phyloP scores from a whole-genome alignment of 2,797 vertebrate genomes.

The Amblyraja radiata region DNA sequence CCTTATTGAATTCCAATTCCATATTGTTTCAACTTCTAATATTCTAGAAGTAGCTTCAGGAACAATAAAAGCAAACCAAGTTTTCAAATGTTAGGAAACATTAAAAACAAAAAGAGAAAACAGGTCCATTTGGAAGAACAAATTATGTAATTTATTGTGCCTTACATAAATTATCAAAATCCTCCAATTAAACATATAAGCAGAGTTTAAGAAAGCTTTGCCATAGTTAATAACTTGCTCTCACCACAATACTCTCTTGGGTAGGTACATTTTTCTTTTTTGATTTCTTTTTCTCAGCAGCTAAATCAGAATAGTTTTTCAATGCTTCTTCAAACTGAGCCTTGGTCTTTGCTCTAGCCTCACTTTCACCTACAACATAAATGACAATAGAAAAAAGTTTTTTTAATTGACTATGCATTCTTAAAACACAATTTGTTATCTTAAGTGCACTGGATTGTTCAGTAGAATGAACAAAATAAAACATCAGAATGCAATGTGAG shows the following conservation, averaged over 20 bases:
- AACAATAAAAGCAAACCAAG: not conserved
- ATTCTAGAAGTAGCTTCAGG: not conserved
- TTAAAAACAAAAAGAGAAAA: not conserved
- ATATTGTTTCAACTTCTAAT: not conserved
- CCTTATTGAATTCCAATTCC: not conserved
- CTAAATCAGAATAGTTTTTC: conserved; percentile 63
- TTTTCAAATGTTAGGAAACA: not conserved
- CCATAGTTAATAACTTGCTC: conserved; percentile 45
- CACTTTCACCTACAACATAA: conserved; percentile 69
- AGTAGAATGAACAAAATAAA: not conserved
- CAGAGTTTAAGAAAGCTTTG: not conserved
- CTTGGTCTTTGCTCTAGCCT: conserved; percentile 78
- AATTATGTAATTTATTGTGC: not conserved
- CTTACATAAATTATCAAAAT: not conserved
- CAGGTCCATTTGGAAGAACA: not conserved
- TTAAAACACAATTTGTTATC: not conserved
- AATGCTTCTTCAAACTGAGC: conserved; percentile 80
- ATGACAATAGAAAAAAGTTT: not conserved
- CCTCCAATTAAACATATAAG: not conserved
- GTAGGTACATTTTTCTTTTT: conserved; percentile 58
- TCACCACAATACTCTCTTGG: conserved; percentile 71
- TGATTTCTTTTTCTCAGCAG: conserved; percentile 54
- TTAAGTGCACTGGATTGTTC: not conserved
- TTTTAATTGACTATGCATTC: not conserved
- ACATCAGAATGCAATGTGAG: not conserved